These are phyloP conservation scores for Potorous gilbertii DNA, from an alignment of 2,797 vertebrate species.

Conservation along the genomic window DNA sequence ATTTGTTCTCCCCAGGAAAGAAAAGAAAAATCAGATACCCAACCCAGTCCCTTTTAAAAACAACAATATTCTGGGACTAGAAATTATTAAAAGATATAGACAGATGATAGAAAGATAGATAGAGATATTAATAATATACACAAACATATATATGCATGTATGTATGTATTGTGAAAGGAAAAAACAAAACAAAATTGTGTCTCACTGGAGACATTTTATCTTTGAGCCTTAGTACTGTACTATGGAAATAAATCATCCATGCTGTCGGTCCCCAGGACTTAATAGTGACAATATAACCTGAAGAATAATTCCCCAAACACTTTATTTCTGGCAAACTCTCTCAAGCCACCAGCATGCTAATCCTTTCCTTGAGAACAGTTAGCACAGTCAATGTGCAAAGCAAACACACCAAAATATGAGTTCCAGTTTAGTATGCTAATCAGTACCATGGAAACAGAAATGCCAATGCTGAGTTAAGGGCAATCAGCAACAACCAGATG, in stretches of 20 bases:
- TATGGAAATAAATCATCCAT: conserved; percentile 28
- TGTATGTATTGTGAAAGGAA: neutral
- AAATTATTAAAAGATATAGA: conserved; percentile 41
- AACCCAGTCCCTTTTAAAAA: conserved; percentile 30
- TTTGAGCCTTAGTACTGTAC: conserved; percentile 22
- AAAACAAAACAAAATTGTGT: neutral
- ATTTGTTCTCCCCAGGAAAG: conserved; percentile 10
- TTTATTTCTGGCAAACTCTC: conserved; percentile 72
- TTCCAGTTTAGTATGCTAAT: conserved; percentile 76
- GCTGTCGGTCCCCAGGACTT: conserved; percentile 17
- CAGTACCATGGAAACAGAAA: conserved; percentile 82
- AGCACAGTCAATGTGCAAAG: conserved; percentile 60
- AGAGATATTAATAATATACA: too few species aligned
- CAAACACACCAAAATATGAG: conserved; percentile 65
- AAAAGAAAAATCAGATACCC: conserved; percentile 26
- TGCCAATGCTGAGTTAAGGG: conserved; percentile 65
- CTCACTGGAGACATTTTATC: conserved; percentile 38
- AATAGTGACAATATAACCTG: conserved; percentile 41
- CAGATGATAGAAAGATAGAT: too few species aligned
- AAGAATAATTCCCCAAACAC: conserved; percentile 38
- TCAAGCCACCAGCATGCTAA: conserved; percentile 61
- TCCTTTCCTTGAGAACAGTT: conserved; percentile 75
- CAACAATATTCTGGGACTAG: neutral
- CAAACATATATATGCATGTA: too few species aligned
- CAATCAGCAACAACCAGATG: conserved; percentile 72